Conservation (phyloP, 2,888 invertebrate genomes). For the Eremobia ochroleuca region DNA sequence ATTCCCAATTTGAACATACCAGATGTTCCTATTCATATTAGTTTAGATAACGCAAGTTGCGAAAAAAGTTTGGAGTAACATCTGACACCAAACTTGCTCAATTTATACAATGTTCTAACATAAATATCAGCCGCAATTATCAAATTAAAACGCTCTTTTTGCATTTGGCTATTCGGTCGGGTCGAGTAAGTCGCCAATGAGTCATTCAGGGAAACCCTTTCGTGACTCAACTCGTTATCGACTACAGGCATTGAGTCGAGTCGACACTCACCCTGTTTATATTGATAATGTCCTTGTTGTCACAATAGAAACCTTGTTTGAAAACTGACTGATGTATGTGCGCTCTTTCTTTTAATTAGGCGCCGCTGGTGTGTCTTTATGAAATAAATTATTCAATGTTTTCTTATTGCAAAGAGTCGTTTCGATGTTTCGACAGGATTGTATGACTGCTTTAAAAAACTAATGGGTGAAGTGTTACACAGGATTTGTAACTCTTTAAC, state of each 20-base stretch:
- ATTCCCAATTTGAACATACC: constrained; percentile 4
- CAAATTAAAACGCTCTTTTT: constrained; percentile 27
- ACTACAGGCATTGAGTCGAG: constrained; percentile 77
- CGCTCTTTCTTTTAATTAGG: constrained; percentile 17
- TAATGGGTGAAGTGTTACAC: too few relatives aligned
- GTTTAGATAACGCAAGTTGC: neutral
- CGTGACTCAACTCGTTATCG: constrained; percentile 89
- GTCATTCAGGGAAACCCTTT: constrained; percentile 89
- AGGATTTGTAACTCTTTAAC: too few relatives aligned
- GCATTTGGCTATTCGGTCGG: constrained; percentile 50
- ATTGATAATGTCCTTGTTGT: constrained; percentile 78
- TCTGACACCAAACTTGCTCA: constrained; percentile 24
- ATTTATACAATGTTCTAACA: constrained; percentile 6
- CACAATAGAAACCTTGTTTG: constrained; percentile 65
- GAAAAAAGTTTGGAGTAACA: constrained; percentile 9
- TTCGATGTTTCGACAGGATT: neutral
- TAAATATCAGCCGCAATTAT: constrained; percentile 15
- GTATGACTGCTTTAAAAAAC: too few relatives aligned
- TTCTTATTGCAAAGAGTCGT: neutral
- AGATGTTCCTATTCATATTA: neutral
- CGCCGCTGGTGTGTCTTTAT: constrained; percentile 4
- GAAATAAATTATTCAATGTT: neutral
- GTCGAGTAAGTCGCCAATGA: constrained; percentile 74
- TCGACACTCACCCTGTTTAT: constrained; percentile 78
- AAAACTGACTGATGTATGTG: constrained; percentile 39